Evolutionary conservation across 2,888 invertebrate species (phyloP).

Genomic region (Mesochorus sp.): DNA sequence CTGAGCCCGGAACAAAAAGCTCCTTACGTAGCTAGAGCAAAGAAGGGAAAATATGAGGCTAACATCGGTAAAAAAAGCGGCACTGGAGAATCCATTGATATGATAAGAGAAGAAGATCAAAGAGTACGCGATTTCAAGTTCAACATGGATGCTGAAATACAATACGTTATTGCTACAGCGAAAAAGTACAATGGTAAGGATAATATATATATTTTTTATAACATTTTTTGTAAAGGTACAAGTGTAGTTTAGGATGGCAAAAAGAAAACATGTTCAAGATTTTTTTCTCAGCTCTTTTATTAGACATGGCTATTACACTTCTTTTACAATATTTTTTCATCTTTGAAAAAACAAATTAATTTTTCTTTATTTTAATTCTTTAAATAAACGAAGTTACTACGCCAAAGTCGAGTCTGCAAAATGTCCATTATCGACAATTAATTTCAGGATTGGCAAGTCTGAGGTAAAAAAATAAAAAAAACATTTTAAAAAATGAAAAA

Average conservation of each 20-base stretch:
- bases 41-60: constrained; percentile 64
- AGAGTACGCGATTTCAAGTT: constrained; percentile 61
- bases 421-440: too few relatives aligned
- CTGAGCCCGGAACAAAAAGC: constrained; percentile 65
- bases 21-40: constrained; percentile 73
- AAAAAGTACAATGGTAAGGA: constrained; percentile 62
- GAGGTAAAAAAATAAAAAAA: too few relatives aligned
- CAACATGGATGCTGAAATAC: constrained; percentile 72
- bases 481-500: too few relatives aligned
- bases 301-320: too few relatives aligned
- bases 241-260: neutral
- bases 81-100: constrained; percentile 70
- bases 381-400: too few relatives aligned
- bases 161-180: constrained; percentile 58
- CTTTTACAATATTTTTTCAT: too few relatives aligned
- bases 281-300: neutral
- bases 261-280: neutral
- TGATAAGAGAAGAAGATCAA: constrained; percentile 64
- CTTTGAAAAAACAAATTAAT: too few relatives aligned
- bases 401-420: too few relatives aligned
- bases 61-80: constrained; percentile 71
- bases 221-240: neutral
- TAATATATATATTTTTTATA: constrained; percentile 5
- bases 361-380: too few relatives aligned
- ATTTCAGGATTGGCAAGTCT: too few relatives aligned